Conservation (phyloP, 2,113 vertebrate genomes). For the Chrysemys picta region DNA sequence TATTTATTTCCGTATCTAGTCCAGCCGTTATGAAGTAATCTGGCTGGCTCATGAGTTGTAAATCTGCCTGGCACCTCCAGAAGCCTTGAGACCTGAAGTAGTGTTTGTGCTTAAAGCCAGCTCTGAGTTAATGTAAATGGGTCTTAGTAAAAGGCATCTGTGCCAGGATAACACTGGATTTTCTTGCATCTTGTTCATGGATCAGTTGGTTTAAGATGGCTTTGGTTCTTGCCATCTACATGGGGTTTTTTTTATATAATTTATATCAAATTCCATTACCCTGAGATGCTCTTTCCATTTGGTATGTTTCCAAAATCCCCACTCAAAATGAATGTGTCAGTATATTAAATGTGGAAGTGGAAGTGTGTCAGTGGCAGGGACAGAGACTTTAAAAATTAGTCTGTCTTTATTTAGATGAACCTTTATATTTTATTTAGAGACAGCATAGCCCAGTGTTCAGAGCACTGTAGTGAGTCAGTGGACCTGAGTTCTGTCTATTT, state of each 20-base stretch:
- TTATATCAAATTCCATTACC: slow-evolving; percentile 37
- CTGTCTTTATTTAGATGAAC: slow-evolving; percentile 38
- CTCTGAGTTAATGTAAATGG: background rate
- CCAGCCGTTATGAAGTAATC: background rate
- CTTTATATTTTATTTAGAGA: background rate
- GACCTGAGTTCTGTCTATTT: background rate
- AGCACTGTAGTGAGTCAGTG: fast-evolving
- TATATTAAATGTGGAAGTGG: background rate
- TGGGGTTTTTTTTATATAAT: slow-evolving; percentile 45
- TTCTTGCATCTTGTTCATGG: background rate
- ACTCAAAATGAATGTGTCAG: background rate
- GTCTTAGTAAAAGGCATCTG: background rate
- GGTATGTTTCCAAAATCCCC: background rate
- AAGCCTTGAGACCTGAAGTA: background rate
- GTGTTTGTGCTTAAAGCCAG: background rate
- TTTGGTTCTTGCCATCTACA: background rate
- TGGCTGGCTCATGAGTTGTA: background rate
- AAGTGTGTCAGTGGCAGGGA: background rate
- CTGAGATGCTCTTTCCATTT: background rate
- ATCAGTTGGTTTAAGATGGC: background rate
- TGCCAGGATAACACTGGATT: background rate
- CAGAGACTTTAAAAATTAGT: background rate
- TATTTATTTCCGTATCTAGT: background rate
- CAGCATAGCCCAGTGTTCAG: fast-evolving
- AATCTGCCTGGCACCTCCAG: background rate